Conservation (phyloP, 2,888 invertebrate species). For the Gymnocheta viridis region DNA sequence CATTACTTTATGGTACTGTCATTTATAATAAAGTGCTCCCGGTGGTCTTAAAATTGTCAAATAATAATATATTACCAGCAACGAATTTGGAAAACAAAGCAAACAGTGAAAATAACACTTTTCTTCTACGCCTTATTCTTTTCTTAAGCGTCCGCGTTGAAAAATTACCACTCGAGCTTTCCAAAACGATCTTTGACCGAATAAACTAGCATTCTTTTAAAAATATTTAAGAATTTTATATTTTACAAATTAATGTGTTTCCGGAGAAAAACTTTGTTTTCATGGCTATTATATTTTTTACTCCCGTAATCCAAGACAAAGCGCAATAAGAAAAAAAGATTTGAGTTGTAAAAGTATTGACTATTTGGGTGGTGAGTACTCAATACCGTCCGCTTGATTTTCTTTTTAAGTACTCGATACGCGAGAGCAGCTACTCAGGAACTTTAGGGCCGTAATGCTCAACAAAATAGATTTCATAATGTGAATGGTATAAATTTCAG, state of each 20-base stretch:
- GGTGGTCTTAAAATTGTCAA: background rate
- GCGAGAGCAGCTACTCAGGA: no score
- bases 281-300: constrained; percentile 32
- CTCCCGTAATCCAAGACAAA: constrained; percentile 41
- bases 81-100: constrained; percentile 52
- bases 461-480: no score
- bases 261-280: constrained; percentile 4
- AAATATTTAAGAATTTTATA: constrained; percentile 1
- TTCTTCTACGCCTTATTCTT: constrained; percentile 34
- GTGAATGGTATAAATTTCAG: no score
- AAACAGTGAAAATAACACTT: constrained; percentile 37
- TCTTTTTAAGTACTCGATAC: no score
- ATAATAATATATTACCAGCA: constrained; percentile 37
- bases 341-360: no score
- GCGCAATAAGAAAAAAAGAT: constrained; percentile 37
- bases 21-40: background rate
- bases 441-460: no score
- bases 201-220: background rate
- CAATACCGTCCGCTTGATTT: no score
- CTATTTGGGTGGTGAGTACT: no score
- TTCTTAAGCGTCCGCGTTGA: background rate
- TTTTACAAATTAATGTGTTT: constrained; percentile 3
- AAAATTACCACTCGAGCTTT: background rate
- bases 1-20: constrained; percentile 7
- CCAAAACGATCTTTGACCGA: background rate